Evolutionary conservation across 2,797 vertebrate species (phyloP).

Genomic region (Esox masquinongy): DNA sequence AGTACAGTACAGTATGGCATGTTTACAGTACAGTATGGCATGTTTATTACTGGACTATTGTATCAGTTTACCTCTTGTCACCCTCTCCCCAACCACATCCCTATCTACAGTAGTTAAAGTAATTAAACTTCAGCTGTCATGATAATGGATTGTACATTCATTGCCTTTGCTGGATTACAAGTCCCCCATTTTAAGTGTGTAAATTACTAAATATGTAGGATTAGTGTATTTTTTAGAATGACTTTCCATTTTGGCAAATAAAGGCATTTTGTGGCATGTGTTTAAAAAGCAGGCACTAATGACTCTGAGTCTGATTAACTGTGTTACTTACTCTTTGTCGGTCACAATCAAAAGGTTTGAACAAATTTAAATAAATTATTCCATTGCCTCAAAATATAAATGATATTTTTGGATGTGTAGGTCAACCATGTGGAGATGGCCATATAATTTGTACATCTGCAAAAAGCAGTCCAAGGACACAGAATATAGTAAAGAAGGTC

Average conservation of each 20-base stretch:
- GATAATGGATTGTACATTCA: conserved; percentile 29
- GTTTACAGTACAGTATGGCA: too few species aligned
- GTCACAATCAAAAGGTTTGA: background rate
- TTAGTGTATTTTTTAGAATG: conserved; percentile 7
- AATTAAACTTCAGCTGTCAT: conserved; percentile 53
- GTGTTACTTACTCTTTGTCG: background rate
- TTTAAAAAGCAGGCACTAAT: background rate
- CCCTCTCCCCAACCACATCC: conserved; percentile 41
- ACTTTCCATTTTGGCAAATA: background rate
- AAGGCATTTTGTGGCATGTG: background rate
- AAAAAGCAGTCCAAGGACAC: background rate
- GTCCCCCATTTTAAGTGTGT: conserved; percentile 39
- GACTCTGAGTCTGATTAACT: background rate
- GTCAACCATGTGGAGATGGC: too few species aligned
- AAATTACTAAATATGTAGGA: conserved; percentile 14
- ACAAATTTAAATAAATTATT: background rate
- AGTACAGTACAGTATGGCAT: background rate
- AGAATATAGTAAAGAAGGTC: conserved; percentile 21
- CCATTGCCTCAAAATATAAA: background rate
- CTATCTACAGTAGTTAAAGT: conserved; percentile 28
- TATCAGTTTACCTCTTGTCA: conserved; percentile 24
- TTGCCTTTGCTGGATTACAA: conserved; percentile 39
- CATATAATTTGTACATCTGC: conserved; percentile 8
- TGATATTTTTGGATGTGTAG: too few species aligned
- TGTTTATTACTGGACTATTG: conserved; percentile 28